Base-by-base conservation (phyloP, 2,888 invertebrate species). In the Apodemia duryi region DNA sequence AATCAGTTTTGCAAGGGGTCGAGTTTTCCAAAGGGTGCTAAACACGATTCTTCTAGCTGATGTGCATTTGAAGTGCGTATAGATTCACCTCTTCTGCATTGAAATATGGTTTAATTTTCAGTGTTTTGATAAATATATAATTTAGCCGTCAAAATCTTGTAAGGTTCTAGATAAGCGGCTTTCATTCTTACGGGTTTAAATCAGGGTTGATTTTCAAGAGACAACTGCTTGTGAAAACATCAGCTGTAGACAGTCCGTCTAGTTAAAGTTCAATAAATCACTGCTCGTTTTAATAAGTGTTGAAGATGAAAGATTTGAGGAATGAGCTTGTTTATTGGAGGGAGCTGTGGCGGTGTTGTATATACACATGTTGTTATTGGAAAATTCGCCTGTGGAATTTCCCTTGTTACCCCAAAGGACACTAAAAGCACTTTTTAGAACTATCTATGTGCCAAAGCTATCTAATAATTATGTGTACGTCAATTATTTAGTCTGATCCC, bases 241-340 rank as follows among this genome's bases (percentile, higher is more conserved):
- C 71, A 73, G 70, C 70, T 73, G 73, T 67, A 68, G 72, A 68
- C 69, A 71, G 67, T 71, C 64, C 68, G 76, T 74, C 75, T 73
- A 70, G 73, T 74, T 74, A 71, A 73, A 73, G 73, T 69, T 75
- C 81, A 77, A 85, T 86, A 81, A 82, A 86, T 88, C 84, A 85
- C 84, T 77, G 80, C 81, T 83, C 76, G 71, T 73, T 87, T 80
- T 86, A 88, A 86, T 86, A 85, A 84, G 78, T 80, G 73, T 79
- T 75, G 72, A 69, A 67, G 70, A 68, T 68, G 75, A 62, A 62
- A 49, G 72, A 74, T 77, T 78, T 83, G 86, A 85, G 75, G 73
- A 79, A 86, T 85, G 81, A 70, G 69, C 67, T 69, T 70, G 72
- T 63, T 73, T 74, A 82, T 74, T 76, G 77, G 70, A 70, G 73